Conservation (phyloP, 2,113 vertebrate genomes). For the Scophthalmus maximus region DNA sequence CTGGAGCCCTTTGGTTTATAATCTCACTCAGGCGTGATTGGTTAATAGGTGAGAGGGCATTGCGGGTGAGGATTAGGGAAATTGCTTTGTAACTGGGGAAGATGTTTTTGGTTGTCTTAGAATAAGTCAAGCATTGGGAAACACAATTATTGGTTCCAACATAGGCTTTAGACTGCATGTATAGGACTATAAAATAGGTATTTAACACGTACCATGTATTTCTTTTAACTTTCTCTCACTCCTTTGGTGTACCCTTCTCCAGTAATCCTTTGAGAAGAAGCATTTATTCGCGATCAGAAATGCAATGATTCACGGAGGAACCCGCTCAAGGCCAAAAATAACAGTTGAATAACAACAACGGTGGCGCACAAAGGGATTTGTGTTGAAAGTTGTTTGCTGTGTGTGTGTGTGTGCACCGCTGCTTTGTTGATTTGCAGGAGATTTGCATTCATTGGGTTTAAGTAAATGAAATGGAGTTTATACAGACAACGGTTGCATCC, state of each 20-base stretch:
- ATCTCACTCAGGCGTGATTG: slow-evolving; percentile 38
- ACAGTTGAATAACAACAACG: slow-evolving; percentile 23
- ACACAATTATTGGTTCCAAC: background rate
- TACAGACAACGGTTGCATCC: too few species aligned
- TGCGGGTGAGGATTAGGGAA: slow-evolving; percentile 21
- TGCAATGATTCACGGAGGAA: background rate
- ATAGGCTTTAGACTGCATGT: background rate
- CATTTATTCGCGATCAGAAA: slow-evolving; percentile 1
- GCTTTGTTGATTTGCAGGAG: slow-evolving; percentile 1
- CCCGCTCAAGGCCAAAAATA: slow-evolving; percentile 19
- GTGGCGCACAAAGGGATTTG: slow-evolving; percentile 10
- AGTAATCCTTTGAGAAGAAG: slow-evolving; percentile 1
- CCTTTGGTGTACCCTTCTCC: background rate
- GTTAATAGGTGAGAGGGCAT: slow-evolving; percentile 39
- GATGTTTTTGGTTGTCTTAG: background rate
- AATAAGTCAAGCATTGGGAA: background rate
- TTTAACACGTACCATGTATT: background rate
- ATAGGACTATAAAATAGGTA: background rate
- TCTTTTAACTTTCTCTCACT: background rate
- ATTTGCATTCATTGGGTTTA: background rate
- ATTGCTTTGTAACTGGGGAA: slow-evolving; percentile 4
- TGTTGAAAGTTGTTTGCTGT: background rate
- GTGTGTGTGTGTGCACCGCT: background rate
- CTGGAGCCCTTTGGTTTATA: slow-evolving; percentile 27
- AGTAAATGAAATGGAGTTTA: too few species aligned